Percentiles rank a stretch among this genome's conserved stretches.
phyloP scores from a whole-genome alignment of 2,113 vertebrate species.

The Mugil cephalus region DNA sequence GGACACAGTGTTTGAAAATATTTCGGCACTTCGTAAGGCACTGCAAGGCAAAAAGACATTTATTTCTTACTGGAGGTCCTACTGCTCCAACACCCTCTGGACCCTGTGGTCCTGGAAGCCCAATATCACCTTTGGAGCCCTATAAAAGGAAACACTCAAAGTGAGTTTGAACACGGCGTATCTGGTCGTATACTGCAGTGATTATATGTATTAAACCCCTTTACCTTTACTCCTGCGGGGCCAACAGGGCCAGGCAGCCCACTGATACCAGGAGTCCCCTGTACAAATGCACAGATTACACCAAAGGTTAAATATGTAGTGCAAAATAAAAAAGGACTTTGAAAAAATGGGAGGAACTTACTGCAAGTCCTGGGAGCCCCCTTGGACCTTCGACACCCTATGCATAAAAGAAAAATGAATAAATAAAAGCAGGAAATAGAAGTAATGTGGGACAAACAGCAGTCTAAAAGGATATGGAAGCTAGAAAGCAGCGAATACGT shows the following conservation, averaged over 20 bases:
- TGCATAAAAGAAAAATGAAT: neutral
- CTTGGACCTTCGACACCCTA: conserved; percentile 80
- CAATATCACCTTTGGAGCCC: conserved; percentile 83
- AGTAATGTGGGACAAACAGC: no score
- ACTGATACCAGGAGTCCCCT: conserved; percentile 86
- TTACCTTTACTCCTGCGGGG: conserved; percentile 88
- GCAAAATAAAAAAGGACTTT: neutral
- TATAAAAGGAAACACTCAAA: conserved; percentile 39
- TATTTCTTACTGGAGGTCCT: conserved; percentile 87
- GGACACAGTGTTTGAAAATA: conserved; percentile 18
- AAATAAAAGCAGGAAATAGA: neutral
- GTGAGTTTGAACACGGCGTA: neutral
- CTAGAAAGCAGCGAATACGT: no score
- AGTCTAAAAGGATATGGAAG: no score
- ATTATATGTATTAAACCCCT: neutral
- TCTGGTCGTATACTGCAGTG: neutral
- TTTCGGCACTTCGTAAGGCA: neutral
- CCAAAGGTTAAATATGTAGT: neutral
- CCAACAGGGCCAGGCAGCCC: conserved; percentile 86
- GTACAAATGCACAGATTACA: conserved; percentile 35
- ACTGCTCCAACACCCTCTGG: conserved; percentile 76
- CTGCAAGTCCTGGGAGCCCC: conserved; percentile 76
- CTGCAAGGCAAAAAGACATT: conserved; percentile 7
- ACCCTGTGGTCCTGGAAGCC: conserved; percentile 86
- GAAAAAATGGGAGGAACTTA: conserved; percentile 63